Base-by-base conservation (phyloP, 2,888 invertebrate genomes). In the Ophion ventricosus region DNA sequence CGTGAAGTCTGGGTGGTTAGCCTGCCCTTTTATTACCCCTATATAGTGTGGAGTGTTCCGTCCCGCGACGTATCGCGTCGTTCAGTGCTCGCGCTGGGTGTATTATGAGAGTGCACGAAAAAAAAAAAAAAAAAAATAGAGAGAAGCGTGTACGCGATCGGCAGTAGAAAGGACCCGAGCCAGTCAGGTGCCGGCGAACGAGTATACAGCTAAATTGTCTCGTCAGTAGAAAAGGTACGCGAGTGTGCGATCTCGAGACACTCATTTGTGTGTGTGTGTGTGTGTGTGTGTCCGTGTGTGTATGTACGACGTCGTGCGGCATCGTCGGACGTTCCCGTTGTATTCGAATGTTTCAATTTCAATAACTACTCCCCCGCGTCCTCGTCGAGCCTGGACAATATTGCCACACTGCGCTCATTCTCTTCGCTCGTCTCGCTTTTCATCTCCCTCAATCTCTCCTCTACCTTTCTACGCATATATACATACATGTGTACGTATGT, bases 331-430 rank as follows among this genome's bases (percentile, higher is more conserved):
- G 85, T 87, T 86, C 86, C 73, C 85, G 84, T 88, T 89, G 89
- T 90, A 90, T 89, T 90, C 89, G 90, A 92, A 92, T 93, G 93
- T 93, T 93, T 93, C 93, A 93, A 93, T 93, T 93, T 93, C 93
- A 93, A 93, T 93, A 93, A 93, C 92, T 93, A 90, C 92, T 93
- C 93, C 93, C 93, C 89, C 91, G 93, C 91, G 92, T 91, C 91
- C 87, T 88, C 88, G 87, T 90, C 92, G 56, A 90, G 92, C 90
- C 91, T 70, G 78, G 83, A 87, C 87, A 87, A 87, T 87, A 87
- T 86, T 85, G 87, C 84, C 72, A 25, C 66, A 23, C 66, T 78
- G 80, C 80, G 69, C 77, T 67, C 67, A 25, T 85, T 76, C 69
- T 75, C 74, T 74, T 69, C 43, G 64, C 59, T 26, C 64, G 25